Percentiles rank a stretch among this genome's conserved stretches.
phyloP scores from a whole-genome alignment of 2,113 vertebrate species.

The Isichthys henryi region DNA sequence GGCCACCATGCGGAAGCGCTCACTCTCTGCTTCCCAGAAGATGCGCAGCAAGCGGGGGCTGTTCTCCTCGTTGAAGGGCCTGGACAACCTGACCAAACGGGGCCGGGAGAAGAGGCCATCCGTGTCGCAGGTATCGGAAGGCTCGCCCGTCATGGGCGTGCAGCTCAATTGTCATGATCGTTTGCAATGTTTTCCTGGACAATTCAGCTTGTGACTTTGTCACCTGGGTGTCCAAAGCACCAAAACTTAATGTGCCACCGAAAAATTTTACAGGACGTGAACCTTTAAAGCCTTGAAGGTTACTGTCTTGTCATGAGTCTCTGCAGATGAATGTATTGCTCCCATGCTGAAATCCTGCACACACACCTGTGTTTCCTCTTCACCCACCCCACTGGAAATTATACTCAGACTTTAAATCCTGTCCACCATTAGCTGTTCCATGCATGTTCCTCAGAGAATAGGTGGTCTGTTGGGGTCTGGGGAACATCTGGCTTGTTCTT shows the following conservation, averaged over 20 bases:
- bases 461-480: slow-evolving; percentile 38
- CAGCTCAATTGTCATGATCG: not conserved
- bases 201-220: not conserved
- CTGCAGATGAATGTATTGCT: not conserved
- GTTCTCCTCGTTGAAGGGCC: slow-evolving; percentile 89
- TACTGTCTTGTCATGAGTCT: not conserved
- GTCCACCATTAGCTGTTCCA: not conserved
- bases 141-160: not conserved
- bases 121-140: slow-evolving; percentile 70
- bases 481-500: not conserved
- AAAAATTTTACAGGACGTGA: not conserved
- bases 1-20: slow-evolving; percentile 78
- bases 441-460: not conserved
- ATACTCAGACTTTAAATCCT: not conserved
- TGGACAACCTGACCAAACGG: slow-evolving; percentile 83
- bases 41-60: slow-evolving; percentile 72
- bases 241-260: not conserved
- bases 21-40: slow-evolving; percentile 71
- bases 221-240: not conserved
- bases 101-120: slow-evolving; percentile 82
- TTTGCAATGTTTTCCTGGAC: not conserved
- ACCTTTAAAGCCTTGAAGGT: not conserved
- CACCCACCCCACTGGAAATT: not conserved
- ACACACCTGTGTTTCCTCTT: not conserved
- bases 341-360: not conserved